Evolutionary conservation across 1,140 invertebrate genomes (phyloP), one percentile per base, ranked within the genome.

Genomic region (Chironomus striatipennis): DNA sequence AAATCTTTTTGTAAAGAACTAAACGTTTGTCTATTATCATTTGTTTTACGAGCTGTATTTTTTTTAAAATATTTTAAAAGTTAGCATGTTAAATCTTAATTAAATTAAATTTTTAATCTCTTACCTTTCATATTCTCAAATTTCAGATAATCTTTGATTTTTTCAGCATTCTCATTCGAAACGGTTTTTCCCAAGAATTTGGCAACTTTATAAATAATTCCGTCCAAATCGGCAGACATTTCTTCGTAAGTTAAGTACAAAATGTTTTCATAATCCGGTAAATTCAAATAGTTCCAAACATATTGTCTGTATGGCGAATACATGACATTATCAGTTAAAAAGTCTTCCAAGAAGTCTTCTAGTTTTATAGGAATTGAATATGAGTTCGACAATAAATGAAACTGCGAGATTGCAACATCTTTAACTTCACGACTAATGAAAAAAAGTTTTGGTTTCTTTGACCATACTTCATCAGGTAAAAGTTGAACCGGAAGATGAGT

Each of bases 401-500:
- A 57, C 9, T 12, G 12, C 5, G 47, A 57, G 5, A 57, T 57
- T 57, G 47, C 47, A 15, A 57, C 47, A 15, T 57, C 12, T 15
- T 57, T 57, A 1, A 15, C 10, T 12, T 57, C n/a, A n/a, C 47
- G 47, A 5, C 15, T 57, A 1, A 57, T 5, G 12, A n/a, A 57
- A 15, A 57, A n/a, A 1, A 57, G 12, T 15, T 57, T 57, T 15
- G 47, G 47, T 15, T 57, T 57, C 4, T 57, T 57, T 0, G n/a
- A 5, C 12, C n/a, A 57, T n/a, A 57, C 1, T 5, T 57, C 47
- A 57, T 57, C 47, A 57, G 47, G 47, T 12, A 57, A 15, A 12
- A 57, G n/a, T 57, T 57, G 47, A 57, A 57, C 47, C 15, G 47
- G 47, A 57, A 57, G 47, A 57, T 57, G 47, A 57, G 10, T 57